phyloP scores from a whole-genome alignment of 2,113 vertebrate species.

The Triplophysa siluroides region DNA sequence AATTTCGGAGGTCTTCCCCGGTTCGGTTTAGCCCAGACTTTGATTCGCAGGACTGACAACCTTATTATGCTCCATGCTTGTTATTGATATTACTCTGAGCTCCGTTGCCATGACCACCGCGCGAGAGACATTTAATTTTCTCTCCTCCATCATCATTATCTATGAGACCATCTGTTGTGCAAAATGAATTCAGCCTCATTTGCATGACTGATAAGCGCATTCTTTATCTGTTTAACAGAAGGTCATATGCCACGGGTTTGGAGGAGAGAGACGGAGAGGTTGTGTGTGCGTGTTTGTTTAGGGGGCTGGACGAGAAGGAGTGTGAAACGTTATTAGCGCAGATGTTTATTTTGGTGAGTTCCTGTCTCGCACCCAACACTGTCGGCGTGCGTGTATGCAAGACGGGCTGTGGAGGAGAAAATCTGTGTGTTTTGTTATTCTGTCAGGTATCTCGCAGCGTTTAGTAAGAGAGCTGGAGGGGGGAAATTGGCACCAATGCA shows the following conservation, averaged over 20 bases:
- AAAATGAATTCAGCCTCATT: conserved; percentile 99
- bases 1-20: conserved; percentile 75
- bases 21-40: conserved; percentile 82
- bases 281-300: conserved; percentile 66
- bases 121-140: conserved; percentile 99
- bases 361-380: background rate
- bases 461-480: background rate
- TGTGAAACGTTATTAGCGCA: conserved; percentile 64
- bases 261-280: conserved; percentile 75
- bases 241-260: conserved; percentile 99
- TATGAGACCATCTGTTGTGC: conserved; percentile 99
- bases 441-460: background rate
- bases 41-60: conserved; percentile 99
- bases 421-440: background rate
- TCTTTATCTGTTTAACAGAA: conserved; percentile 99
- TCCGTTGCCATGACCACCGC: conserved; percentile 99
- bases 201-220: conserved; percentile 99
- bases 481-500: background rate
- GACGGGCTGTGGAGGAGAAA: background rate
- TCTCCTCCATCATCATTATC: conserved; percentile 99
- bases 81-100: conserved; percentile 99
- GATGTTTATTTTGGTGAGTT: conserved; percentile 66
- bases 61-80: conserved; percentile 99
- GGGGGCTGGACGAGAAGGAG: conserved; percentile 54
- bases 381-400: background rate